phyloP scores from a whole-genome alignment of 2,888 invertebrate species.

The Caradrina clavipalpis region DNA sequence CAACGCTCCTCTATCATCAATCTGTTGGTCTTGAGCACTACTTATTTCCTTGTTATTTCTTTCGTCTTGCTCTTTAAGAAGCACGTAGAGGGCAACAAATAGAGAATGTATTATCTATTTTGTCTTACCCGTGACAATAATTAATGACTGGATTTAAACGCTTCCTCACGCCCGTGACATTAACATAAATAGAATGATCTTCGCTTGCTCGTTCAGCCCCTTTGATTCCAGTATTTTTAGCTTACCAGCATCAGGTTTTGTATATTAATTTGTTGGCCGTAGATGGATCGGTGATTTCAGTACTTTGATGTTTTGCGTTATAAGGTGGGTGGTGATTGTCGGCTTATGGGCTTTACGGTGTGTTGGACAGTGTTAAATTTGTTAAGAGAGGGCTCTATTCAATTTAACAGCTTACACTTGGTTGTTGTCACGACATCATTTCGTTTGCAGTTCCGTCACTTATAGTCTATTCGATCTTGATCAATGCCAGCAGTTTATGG shows the following conservation, averaged over 20 bases:
- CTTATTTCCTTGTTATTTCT: slow-evolving; percentile 87
- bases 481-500: background rate
- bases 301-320: slow-evolving; percentile 89
- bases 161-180: slow-evolving; percentile 91
- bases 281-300: slow-evolving; percentile 79
- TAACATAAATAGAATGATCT: slow-evolving; percentile 91
- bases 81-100: slow-evolving; percentile 85
- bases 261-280: slow-evolving; percentile 88
- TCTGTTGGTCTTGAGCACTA: slow-evolving; percentile 81
- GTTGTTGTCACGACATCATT: slow-evolving; percentile 56
- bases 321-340: slow-evolving; percentile 87
- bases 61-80: slow-evolving; percentile 85
- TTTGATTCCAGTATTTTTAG: slow-evolving; percentile 90
- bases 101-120: slow-evolving; percentile 90
- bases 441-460: slow-evolving; percentile 6
- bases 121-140: slow-evolving; percentile 90
- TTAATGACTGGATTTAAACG: slow-evolving; percentile 91
- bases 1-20: slow-evolving; percentile 84
- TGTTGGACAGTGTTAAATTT: slow-evolving; percentile 75
- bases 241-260: slow-evolving; percentile 84
- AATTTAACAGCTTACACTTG: slow-evolving; percentile 60
- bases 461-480: slow-evolving; percentile 30
- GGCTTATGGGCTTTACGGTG: slow-evolving; percentile 77
- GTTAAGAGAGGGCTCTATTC: slow-evolving; percentile 69
- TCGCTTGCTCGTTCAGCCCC: slow-evolving; percentile 85